Percentiles rank a stretch among this genome's conserved stretches.
Conservation (phyloP, 2,797 vertebrate genomes). For the Melanogrammus aeglefinus region DNA sequence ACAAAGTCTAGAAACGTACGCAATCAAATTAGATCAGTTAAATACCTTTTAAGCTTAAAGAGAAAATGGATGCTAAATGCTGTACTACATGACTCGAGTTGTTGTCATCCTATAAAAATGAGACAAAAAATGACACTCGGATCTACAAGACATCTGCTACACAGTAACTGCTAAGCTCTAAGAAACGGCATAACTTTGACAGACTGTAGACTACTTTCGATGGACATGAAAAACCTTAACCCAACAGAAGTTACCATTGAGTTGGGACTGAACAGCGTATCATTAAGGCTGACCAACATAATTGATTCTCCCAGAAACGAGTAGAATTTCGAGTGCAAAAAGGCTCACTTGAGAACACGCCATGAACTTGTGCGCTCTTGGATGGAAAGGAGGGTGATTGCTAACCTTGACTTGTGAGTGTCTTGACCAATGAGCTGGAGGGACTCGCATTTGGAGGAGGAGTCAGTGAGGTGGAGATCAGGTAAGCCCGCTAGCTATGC, state of each 20-base stretch:
- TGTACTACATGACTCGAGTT: background rate
- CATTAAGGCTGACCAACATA: background rate
- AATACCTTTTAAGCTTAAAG: background rate
- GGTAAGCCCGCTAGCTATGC: constrained; percentile 54
- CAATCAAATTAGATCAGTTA: background rate
- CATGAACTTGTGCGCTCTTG: background rate
- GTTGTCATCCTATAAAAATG: background rate
- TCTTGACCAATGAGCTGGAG: constrained; percentile 45
- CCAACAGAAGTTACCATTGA: background rate
- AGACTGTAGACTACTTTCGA: background rate
- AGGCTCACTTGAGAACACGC: background rate
- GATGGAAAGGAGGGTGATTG: background rate
- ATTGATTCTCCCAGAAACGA: background rate
- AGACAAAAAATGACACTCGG: background rate
- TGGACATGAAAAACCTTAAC: background rate
- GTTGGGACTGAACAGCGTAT: background rate
- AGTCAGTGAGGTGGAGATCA: constrained; percentile 54
- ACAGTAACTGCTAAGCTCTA: background rate
- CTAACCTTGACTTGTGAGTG: constrained; percentile 6
- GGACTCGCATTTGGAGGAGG: constrained; percentile 50
- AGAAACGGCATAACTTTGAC: background rate
- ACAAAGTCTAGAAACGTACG: background rate
- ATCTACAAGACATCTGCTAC: background rate
- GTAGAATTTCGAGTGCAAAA: background rate
- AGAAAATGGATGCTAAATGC: background rate